Evolutionary conservation across 2,888 invertebrate genomes (phyloP).

Genomic region (Embidobia sp.): DNA sequence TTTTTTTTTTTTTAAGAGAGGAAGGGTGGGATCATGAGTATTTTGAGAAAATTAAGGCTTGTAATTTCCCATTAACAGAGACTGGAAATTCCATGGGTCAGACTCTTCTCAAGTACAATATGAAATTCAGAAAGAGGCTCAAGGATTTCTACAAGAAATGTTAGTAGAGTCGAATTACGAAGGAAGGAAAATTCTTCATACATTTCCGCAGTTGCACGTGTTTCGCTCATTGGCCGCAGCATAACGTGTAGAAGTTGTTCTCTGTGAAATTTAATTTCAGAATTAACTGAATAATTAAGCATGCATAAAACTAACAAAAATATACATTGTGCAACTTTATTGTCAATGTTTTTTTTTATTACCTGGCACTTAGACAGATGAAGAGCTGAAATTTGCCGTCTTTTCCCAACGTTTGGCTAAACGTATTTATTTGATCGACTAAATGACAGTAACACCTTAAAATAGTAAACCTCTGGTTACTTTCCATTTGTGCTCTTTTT

Average conservation of each 20-base stretch:
- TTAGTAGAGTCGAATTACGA: conserved; percentile 91
- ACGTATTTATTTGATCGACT: conserved; percentile 92
- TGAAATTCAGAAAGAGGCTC: conserved; percentile 95
- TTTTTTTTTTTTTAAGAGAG: conserved; percentile 1
- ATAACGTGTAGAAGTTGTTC: conserved; percentile 95
- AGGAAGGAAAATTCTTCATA: conserved; percentile 98
- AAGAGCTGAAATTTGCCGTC: conserved; percentile 99
- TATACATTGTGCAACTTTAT: too few species aligned
- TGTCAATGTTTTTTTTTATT: too few species aligned
- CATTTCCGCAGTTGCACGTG: conserved; percentile 95
- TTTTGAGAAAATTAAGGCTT: conserved; percentile 16
- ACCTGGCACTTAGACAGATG: conserved; percentile 96
- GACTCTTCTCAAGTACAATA: conserved; percentile 92
- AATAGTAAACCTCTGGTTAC: conserved; percentile 83
- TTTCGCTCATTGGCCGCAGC: conserved; percentile 94
- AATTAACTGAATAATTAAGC: too few species aligned
- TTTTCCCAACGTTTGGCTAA: conserved; percentile 94
- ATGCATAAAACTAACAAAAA: too few species aligned
- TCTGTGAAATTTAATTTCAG: conserved; percentile 82
- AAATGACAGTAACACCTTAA: conserved; percentile 95
- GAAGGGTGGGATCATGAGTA: conserved; percentile 13
- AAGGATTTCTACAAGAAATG: conserved; percentile 94
- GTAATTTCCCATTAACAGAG: conserved; percentile 73
- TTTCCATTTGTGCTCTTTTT: conserved; percentile 73
- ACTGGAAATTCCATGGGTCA: conserved; percentile 86